phyloP scores from a whole-genome alignment of 2,797 vertebrate genomes.

The Eupleurogrammus muticus region DNA sequence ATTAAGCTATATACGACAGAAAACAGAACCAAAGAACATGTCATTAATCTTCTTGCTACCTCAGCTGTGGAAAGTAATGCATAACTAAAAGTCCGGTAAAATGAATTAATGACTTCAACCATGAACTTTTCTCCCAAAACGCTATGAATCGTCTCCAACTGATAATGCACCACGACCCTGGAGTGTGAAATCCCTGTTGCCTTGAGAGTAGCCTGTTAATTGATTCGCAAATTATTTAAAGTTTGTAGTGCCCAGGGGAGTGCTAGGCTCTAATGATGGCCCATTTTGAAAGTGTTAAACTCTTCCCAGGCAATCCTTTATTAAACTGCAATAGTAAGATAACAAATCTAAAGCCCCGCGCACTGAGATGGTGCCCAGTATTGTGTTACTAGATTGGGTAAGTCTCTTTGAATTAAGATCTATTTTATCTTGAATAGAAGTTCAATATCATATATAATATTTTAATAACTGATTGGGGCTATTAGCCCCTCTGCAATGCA shows the following conservation, averaged over 20 bases:
- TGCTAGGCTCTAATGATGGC: conserved; percentile 87
- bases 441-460: not conserved
- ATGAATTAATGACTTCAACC: conserved; percentile 98
- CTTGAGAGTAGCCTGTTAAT: conserved; percentile 95
- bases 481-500: conserved; percentile 9
- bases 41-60: conserved; percentile 91
- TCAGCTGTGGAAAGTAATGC: conserved; percentile 93
- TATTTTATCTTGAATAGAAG: not conserved
- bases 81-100: conserved; percentile 97
- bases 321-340: conserved; percentile 81
- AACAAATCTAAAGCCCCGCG: conserved; percentile 79
- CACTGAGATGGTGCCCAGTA: conserved; percentile 9
- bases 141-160: conserved; percentile 92
- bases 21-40: conserved; percentile 70
- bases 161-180: conserved; percentile 91
- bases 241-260: conserved; percentile 93
- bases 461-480: not conserved
- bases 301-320: conserved; percentile 73
- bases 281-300: conserved; percentile 87
- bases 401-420: conserved; percentile 13
- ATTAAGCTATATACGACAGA: conserved; percentile 64
- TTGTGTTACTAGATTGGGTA: conserved; percentile 18
- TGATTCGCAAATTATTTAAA: conserved; percentile 99
- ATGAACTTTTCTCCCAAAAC: conserved; percentile 98
- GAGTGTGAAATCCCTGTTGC: conserved; percentile 94